Base-by-base conservation (phyloP, 2,888 invertebrate genomes). In the Micoletzkya japonica region DNA sequence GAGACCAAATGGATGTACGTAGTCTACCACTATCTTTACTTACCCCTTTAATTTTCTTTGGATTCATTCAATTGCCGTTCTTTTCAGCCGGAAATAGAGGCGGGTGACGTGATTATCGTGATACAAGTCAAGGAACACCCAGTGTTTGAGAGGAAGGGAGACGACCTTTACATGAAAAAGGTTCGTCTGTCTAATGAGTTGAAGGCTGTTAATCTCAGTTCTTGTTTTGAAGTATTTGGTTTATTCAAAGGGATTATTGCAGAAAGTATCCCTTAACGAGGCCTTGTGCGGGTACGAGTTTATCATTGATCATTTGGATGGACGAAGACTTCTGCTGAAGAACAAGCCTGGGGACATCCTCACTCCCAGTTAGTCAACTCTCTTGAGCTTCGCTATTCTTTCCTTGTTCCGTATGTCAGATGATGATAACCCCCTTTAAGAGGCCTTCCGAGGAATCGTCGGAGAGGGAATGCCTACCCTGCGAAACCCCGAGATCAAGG, bases 201-300 rank as follows among this genome's bases (percentile, higher is more conserved):
- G 1, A 1, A 4, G 24, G 4, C 50, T 17, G 17, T 10, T 44
- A 14, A 10, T 44, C 20, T 44, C 44, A 14, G 44, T 44, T 44
- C 10, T 10, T 14, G 44, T 44, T 14, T 44, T 44, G 10, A 14
- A 14, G 44, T 44, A 44, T 44, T 44, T 44, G 44, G 20, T 44
- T 14, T 10, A 14, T 44, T 44, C n/a, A n/a, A n/a, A n/a, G n/a
- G n/a, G n/a, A n/a, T 10, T 26, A 37, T 52, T 52, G 32, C n/a
- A 67, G 67, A 75, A 71, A 71, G 90, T 95, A 54, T 90, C 91
- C 54, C 87, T 95, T 66, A 92, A 93, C 2, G 94, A 95, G 86
- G 93, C 95, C 20, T 88, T 95, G 14, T 95, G 95, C 88, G 95
- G 95, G 6, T 93, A 94, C 87, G 89, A 90, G 72, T 91, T 93